Evolutionary conservation across 2,113 vertebrate species (phyloP).

Genomic region (Pelvicachromis taeniatus): DNA sequence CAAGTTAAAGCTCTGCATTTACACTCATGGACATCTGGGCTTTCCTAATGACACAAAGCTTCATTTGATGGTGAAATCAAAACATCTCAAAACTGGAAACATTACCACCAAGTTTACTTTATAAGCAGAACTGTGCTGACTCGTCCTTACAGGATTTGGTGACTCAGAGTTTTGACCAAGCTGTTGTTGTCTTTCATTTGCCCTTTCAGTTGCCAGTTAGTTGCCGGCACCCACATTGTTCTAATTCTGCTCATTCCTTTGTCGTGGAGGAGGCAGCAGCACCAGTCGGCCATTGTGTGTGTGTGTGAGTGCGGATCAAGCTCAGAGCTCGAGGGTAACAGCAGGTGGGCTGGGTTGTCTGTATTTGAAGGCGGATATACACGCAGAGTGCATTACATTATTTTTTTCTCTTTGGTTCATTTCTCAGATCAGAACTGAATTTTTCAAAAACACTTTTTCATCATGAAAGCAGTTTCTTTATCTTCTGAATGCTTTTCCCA

Average conservation of each 20-base stretch:
- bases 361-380: not conserved
- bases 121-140: not conserved
- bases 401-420: not conserved
- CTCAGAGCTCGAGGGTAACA: constrained; percentile 23
- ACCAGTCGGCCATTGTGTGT: constrained; percentile 4
- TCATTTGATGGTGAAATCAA: not conserved
- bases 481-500: not conserved
- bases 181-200: constrained; percentile 21
- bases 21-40: not conserved
- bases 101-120: not conserved
- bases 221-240: constrained; percentile 17
- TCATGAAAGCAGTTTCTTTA: not conserved
- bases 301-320: constrained; percentile 8
- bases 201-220: constrained; percentile 4
- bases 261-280: constrained; percentile 15
- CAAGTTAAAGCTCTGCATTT: not conserved
- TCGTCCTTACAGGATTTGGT: not conserved
- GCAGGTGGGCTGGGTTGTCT: constrained; percentile 52
- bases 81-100: not conserved
- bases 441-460: not conserved
- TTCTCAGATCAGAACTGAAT: not conserved
- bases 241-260: constrained; percentile 45
- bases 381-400: not conserved
- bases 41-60: not conserved
- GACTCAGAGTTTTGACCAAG: not conserved